A percentile compares a stretch with the other conserved stretches of the same genome.
Evolutionary conservation across 2,113 vertebrate genomes (phyloP).

Genomic region (human (Homo sapiens)): DNA sequence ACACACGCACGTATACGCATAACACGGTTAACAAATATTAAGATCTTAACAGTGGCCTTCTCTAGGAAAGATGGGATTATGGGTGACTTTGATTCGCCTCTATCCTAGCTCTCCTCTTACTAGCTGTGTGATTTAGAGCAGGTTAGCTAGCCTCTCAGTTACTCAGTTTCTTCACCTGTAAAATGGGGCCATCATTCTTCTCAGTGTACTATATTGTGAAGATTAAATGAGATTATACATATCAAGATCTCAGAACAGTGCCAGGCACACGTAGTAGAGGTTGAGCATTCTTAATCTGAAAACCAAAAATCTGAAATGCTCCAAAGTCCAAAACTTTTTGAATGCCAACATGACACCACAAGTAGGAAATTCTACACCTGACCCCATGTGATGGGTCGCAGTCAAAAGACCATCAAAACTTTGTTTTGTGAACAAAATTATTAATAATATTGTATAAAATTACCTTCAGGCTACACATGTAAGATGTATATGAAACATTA

Average conservation of each 20-base stretch:
- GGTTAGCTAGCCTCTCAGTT: neutral
- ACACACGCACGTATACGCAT: fast-evolving
- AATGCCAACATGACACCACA: neutral
- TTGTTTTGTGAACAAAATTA: neutral
- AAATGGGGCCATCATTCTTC: neutral
- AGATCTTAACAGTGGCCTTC: neutral
- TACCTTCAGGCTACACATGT: neutral
- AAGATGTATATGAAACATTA: neutral
- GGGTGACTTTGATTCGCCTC: neutral
- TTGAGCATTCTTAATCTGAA: neutral
- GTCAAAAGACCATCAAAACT: neutral
- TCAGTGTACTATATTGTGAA: neutral
- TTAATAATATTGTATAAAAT: neutral
- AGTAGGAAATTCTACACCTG: neutral
- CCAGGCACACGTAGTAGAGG: neutral
- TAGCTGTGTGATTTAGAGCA: neutral
- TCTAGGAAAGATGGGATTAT: neutral
- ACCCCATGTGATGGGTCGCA: neutral
- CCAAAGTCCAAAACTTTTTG: neutral
- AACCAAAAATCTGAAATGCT: neutral
- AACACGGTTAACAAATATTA: neutral
- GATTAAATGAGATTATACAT: neutral
- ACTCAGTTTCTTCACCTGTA: neutral
- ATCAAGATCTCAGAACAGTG: neutral
- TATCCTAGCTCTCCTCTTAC: neutral